phyloP scores from a whole-genome alignment of 2,888 invertebrate species.

The Philaethria dido region DNA sequence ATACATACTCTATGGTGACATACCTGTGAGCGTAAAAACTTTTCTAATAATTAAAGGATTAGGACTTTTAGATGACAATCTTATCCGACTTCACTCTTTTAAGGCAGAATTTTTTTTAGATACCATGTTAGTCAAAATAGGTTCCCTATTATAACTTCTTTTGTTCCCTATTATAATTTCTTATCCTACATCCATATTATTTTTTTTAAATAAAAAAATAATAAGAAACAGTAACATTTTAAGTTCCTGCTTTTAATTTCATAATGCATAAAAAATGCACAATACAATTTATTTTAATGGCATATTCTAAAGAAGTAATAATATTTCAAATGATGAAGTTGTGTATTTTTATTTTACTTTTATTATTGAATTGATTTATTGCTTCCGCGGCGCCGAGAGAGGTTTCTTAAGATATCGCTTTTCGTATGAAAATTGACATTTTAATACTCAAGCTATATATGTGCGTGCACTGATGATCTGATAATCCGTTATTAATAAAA shows the following conservation, averaged over 20 bases:
- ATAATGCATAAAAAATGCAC: conserved; percentile 22
- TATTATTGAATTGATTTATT: conserved; percentile 41
- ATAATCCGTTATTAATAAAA: conserved; percentile 20
- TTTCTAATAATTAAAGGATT: no score
- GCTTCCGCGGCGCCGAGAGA: conserved; percentile 39
- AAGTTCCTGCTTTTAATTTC: conserved; percentile 1
- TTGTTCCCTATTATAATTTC: no score
- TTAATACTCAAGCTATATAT: conserved; percentile 24
- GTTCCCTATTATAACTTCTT: no score
- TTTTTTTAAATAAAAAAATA: no score
- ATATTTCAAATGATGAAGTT: conserved; percentile 34
- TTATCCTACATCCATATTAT: no score
- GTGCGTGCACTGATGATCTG: conserved; percentile 15
- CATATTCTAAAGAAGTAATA: conserved; percentile 36
- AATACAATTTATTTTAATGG: conserved; percentile 35
- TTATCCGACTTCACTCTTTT: no score
- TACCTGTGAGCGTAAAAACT: no score
- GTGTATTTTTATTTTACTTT: conserved; percentile 37
- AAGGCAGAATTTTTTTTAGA: no score
- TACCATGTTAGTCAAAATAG: no score
- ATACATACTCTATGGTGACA: no score
- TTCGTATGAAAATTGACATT: conserved; percentile 36
- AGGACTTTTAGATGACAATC: no score
- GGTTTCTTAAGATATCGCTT: conserved; percentile 37
- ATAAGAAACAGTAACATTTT: neutral